A percentile compares a stretch with the other conserved stretches of the same genome.
Conservation (phyloP, 2,888 invertebrate species). For the Crematogaster levior region DNA sequence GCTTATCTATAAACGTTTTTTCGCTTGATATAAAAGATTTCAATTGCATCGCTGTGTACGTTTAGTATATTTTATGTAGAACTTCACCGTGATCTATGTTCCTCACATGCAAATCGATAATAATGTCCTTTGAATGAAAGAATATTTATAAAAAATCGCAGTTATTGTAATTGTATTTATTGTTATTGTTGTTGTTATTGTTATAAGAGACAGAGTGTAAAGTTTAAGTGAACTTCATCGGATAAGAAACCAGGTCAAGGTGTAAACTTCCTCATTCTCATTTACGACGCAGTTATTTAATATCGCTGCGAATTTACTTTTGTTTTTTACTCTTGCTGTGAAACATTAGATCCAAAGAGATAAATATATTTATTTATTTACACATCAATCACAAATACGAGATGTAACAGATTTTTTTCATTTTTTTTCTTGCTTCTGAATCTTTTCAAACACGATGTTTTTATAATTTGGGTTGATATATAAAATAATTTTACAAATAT, state of each 20-base stretch:
- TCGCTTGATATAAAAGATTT: slow-evolving; percentile 31
- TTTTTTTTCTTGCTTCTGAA: slow-evolving; percentile 29
- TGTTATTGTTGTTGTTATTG: slow-evolving; percentile 76
- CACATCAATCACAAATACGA: slow-evolving; percentile 37
- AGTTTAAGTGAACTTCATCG: slow-evolving; percentile 63
- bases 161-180: slow-evolving; percentile 70
- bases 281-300: slow-evolving; percentile 47
- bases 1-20: slow-evolving; percentile 10
- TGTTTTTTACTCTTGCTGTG: slow-evolving; percentile 23
- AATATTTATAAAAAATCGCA: slow-evolving; percentile 60
- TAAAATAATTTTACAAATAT: slow-evolving; percentile 45
- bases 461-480: slow-evolving; percentile 51
- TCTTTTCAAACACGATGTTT: slow-evolving; percentile 30
- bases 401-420: slow-evolving; percentile 39
- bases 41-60: slow-evolving; percentile 25
- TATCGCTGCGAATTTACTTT: neutral
- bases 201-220: slow-evolving; percentile 69
- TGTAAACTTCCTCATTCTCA: slow-evolving; percentile 60
- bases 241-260: slow-evolving; percentile 53
- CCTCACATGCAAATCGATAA: slow-evolving; percentile 67
- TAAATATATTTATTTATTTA: slow-evolving; percentile 63
- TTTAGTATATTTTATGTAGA: slow-evolving; percentile 68
- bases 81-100: slow-evolving; percentile 65
- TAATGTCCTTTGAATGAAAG: slow-evolving; percentile 61
- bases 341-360: slow-evolving; percentile 44